Conservation (phyloP, 2,888 invertebrate species). For the Smittia sp. region DNA sequence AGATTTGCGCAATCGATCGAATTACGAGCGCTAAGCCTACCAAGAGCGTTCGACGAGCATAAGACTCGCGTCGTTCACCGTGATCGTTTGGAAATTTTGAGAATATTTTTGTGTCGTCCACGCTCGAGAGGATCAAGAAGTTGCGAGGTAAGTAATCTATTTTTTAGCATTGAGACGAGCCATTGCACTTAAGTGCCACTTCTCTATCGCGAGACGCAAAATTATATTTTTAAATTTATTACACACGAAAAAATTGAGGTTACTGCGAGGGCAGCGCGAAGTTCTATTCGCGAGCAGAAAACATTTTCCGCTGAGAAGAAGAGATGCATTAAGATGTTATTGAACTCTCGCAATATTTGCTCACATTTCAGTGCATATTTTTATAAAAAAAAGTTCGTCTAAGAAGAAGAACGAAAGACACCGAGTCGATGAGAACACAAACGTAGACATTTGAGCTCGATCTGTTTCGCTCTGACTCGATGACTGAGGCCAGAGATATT, state of each 20-base stretch:
- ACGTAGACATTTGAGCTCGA: too few species aligned
- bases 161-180: conserved; percentile 15
- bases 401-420: not conserved
- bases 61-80: not conserved
- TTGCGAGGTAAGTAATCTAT: conserved; percentile 21
- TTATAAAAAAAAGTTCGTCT: not conserved
- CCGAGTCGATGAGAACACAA: too few species aligned
- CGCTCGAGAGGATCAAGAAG: too few species aligned
- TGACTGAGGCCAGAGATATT: not conserved
- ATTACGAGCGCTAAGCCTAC: not conserved
- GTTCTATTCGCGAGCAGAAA: not conserved
- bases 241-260: conserved; percentile 14
- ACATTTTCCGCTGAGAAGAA: conserved; percentile 4
- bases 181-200: conserved; percentile 32
- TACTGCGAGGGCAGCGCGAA: conserved; percentile 10
- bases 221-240: conserved; percentile 32
- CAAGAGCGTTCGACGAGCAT: not conserved
- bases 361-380: conserved; percentile 13
- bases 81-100: too few species aligned
- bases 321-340: conserved; percentile 38
- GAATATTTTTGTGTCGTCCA: too few species aligned
- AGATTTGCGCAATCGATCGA: conserved; percentile 19
- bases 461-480: not conserved
- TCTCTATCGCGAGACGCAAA: conserved; percentile 7
- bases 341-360: conserved; percentile 33